phyloP scores from a whole-genome alignment of 2,113 vertebrate genomes.

The Coptodon rendalli region DNA sequence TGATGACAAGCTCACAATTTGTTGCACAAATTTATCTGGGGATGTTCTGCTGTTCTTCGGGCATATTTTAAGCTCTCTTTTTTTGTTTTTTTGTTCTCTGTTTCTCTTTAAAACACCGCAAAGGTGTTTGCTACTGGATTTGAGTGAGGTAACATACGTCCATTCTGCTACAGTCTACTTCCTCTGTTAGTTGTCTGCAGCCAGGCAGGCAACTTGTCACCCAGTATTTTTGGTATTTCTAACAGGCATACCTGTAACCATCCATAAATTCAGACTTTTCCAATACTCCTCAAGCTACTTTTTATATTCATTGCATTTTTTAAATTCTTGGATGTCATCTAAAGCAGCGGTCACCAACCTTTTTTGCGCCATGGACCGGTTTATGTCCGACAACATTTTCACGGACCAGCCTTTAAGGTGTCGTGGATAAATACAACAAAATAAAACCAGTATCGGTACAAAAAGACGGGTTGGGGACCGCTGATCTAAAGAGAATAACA shows the following conservation, averaged over 20 bases:
- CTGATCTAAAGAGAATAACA: neutral
- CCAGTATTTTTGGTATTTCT: neutral
- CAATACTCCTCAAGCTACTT: neutral
- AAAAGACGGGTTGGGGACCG: neutral
- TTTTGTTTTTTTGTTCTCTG: rapidly evolving
- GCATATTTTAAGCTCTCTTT: neutral
- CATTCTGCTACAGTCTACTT: neutral
- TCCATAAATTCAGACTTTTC: neutral
- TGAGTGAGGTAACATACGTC: rapidly evolving
- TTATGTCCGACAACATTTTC: neutral
- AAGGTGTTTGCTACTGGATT: neutral
- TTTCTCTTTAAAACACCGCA: neutral
- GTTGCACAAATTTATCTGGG: neutral
- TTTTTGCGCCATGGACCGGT: neutral
- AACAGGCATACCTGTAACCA: neutral
- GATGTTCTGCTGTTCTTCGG: neutral
- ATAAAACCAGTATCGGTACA: rapidly evolving
- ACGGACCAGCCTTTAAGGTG: rapidly evolving
- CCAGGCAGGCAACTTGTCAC: neutral
- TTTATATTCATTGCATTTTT: neutral
- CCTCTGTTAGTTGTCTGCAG: neutral
- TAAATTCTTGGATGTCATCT: neutral
- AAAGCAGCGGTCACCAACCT: neutral
- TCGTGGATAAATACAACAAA: neutral
- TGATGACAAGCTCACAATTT: neutral